Evolutionary conservation across 2,888 invertebrate genomes (phyloP).

Genomic region (Entomobrya proxima): DNA sequence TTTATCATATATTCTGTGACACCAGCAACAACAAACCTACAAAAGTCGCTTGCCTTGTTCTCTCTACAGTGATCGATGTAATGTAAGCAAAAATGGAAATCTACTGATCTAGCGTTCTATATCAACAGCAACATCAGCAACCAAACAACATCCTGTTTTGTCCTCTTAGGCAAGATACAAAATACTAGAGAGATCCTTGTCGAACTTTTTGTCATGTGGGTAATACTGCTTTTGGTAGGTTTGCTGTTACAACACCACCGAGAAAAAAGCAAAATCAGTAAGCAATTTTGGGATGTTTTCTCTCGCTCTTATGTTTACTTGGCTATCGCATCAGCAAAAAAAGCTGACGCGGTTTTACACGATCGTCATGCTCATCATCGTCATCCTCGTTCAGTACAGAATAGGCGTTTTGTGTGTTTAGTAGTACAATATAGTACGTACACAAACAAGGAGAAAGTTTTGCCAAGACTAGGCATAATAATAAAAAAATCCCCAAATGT

Average conservation of each 20-base stretch:
- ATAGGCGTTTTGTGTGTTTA: too few relatives aligned
- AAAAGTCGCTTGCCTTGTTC: too few relatives aligned
- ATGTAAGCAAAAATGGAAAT: neutral
- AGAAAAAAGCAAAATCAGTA: neutral
- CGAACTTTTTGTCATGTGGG: neutral
- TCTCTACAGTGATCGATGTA: neutral
- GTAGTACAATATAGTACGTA: too few relatives aligned
- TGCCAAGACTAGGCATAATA: too few relatives aligned
- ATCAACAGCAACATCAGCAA: neutral
- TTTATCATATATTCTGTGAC: neutral
- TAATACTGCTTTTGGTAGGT: too few relatives aligned
- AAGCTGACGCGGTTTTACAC: too few relatives aligned
- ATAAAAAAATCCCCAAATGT: too few relatives aligned
- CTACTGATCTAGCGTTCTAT: neutral
- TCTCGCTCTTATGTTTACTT: neutral
- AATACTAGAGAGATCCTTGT: constrained; percentile 12
- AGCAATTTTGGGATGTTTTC: neutral
- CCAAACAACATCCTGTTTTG: constrained; percentile 4
- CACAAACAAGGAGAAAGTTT: too few relatives aligned
- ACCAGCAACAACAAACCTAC: too few relatives aligned
- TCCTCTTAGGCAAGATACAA: neutral
- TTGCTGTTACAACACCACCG: too few relatives aligned
- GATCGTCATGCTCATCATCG: too few relatives aligned
- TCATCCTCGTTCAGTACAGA: too few relatives aligned
- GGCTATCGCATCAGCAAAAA: neutral